Evolutionary conservation across 2,113 vertebrate genomes (phyloP).

Genomic region (Larimichthys crocea): DNA sequence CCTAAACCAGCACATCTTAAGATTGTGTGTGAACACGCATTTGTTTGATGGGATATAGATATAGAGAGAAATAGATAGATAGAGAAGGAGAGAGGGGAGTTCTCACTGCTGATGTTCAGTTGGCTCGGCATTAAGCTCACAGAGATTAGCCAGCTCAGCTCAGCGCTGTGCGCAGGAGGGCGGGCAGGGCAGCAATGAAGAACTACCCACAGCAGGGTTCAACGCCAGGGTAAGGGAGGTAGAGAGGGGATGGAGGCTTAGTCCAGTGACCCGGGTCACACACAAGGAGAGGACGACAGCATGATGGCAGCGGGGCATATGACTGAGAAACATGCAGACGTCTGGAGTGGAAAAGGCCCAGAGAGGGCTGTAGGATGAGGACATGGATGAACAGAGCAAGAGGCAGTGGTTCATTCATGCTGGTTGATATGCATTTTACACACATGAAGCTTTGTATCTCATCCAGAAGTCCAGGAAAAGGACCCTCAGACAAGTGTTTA

Average conservation of each 20-base stretch:
- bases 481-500: slow-evolving; percentile 12
- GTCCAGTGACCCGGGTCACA: slow-evolving; percentile 49
- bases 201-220: slow-evolving; percentile 65
- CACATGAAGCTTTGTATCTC: slow-evolving; percentile 3
- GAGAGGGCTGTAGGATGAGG: slow-evolving; percentile 36
- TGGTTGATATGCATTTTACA: slow-evolving; percentile 30
- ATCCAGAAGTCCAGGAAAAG: slow-evolving; percentile 4
- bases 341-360: slow-evolving; percentile 10
- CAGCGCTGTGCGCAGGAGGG: slow-evolving; percentile 29
- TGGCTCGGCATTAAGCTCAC: slow-evolving; percentile 65
- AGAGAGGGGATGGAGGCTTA: slow-evolving; percentile 35
- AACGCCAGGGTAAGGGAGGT: slow-evolving; percentile 60
- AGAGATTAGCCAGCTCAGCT: slow-evolving; percentile 73
- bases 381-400: slow-evolving; percentile 39
- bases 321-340: slow-evolving; percentile 26
- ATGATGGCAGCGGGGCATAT: slow-evolving; percentile 7
- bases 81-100: slow-evolving; percentile 44
- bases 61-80: slow-evolving; percentile 49
- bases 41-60: slow-evolving; percentile 66
- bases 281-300: slow-evolving; percentile 15
- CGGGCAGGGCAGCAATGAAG: slow-evolving; percentile 50
- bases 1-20: slow-evolving; percentile 60
- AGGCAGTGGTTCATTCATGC: slow-evolving; percentile 45
- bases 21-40: slow-evolving; percentile 44
- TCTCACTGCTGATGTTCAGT: slow-evolving; percentile 59